A percentile compares a stretch with the other conserved stretches of the same genome.
These are phyloP conservation scores for Sclerodermus sp. DNA, from an alignment of 2,888 invertebrate genomes.

Conservation along the genomic window DNA sequence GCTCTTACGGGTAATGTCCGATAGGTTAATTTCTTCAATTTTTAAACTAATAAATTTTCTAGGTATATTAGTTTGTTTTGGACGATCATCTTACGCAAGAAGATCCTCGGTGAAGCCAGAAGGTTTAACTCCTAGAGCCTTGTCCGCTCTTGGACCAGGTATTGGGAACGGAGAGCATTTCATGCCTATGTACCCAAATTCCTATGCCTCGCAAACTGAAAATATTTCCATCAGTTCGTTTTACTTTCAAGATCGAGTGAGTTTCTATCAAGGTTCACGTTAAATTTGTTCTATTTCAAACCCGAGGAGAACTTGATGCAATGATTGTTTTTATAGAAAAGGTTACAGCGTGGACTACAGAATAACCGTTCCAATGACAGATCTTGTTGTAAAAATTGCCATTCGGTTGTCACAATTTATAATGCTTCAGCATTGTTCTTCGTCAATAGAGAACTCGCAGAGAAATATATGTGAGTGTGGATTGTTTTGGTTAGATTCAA, in stretches of 20 bases:
- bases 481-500: too few relatives aligned
- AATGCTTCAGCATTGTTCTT: conserved; percentile 76
- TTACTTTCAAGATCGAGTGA: conserved; percentile 78
- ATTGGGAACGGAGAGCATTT: conserved; percentile 60
- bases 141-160: conserved; percentile 70
- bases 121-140: conserved; percentile 75
- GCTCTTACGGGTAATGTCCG: background rate
- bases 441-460: conserved; percentile 78
- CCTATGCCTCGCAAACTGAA: conserved; percentile 45
- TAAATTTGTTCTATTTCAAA: too few relatives aligned
- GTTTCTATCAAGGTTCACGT: too few relatives aligned
- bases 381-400: conserved; percentile 45
- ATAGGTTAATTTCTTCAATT: too few relatives aligned
- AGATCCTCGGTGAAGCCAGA: conserved; percentile 72
- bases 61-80: conserved; percentile 82
- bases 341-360: conserved; percentile 41
- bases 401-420: conserved; percentile 72
- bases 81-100: conserved; percentile 71
- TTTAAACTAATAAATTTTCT: conserved; percentile 8
- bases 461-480: conserved; percentile 72
- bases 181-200: conserved; percentile 61
- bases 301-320: too few relatives aligned
- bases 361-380: conserved; percentile 38
- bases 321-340: conserved; percentile 29
- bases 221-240: conserved; percentile 71